Base-by-base conservation (phyloP, 2,888 invertebrate species). In the Lepas anatifera region DNA sequence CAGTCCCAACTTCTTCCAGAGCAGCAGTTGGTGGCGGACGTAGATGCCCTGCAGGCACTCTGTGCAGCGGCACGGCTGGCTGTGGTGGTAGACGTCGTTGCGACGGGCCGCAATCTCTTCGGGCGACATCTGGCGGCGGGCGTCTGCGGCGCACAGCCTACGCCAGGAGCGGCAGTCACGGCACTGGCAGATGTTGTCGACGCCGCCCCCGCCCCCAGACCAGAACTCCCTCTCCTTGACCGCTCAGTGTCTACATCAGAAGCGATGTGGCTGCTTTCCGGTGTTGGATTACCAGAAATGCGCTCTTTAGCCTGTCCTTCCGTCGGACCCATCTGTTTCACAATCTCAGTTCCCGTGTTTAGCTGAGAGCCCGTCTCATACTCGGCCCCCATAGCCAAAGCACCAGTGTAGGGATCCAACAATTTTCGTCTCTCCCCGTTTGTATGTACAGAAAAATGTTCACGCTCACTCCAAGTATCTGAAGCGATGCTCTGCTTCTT, bases 111-210 rank as follows among this genome's bases (percentile, higher is more conserved):
- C 52, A 10, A 13, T 32, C 2, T 16, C 18, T 16, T 11, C 27
- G 32, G 18, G 58, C 16, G 32, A 11, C 29, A 6, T 2, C 29
- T 8, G 29, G 29, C 52, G 3, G 1, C 52, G 27, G 29, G 52
- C 52, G 22, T 58, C 58, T 7, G 25, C 32, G 13, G 58, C 27
- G 32, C 58, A 58, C 18, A 7, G 58, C 18, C 32, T 29, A 6
- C 58, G 58, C 58, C 58, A 58, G 13, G 32, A 6, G 32, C 58
- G 58, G 32, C 58, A 58, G 58, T 58, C 58, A 4, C 58, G 32
- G 6, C 58, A 58, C 58, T 58, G 58, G 58, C 58, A 58, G 58
- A 58, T 58, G 32, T 18, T 32, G 16, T 58, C 58, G 32, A 58
- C 58, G 11, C 25, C 2, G 58, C 32, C 58, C n/a, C n/a, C n/a